Evolutionary conservation across 2,888 invertebrate genomes (phyloP).

Genomic region (Drosophila melanosoma): DNA sequence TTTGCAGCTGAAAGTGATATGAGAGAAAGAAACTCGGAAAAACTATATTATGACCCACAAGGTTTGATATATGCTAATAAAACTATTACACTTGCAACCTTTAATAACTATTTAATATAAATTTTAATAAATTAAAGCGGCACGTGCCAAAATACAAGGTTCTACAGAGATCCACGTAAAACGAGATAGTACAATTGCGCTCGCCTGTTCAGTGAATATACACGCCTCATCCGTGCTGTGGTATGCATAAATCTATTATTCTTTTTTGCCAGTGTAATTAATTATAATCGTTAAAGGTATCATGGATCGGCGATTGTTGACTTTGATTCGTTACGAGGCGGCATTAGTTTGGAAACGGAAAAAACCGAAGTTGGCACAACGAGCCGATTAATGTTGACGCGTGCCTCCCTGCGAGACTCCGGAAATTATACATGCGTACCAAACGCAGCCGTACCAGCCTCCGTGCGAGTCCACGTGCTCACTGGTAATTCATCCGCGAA

Average conservation of each 20-base stretch:
- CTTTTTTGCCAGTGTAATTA: background rate
- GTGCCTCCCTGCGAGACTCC: slow-evolving; percentile 93
- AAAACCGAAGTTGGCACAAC: slow-evolving; percentile 94
- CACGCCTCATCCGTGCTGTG: slow-evolving; percentile 91
- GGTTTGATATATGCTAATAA: slow-evolving; percentile 64
- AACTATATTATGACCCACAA: slow-evolving; percentile 82
- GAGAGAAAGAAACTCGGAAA: slow-evolving; percentile 79
- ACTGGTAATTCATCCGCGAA: slow-evolving; percentile 88
- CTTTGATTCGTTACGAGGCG: slow-evolving; percentile 93
- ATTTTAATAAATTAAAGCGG: slow-evolving; percentile 86
- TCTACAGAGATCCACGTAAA: slow-evolving; percentile 95
- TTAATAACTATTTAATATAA: background rate
- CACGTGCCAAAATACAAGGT: slow-evolving; percentile 93
- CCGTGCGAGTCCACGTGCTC: slow-evolving; percentile 93
- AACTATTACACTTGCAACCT: background rate
- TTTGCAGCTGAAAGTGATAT: slow-evolving; percentile 82
- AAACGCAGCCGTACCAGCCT: slow-evolving; percentile 92
- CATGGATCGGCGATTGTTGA: slow-evolving; percentile 93
- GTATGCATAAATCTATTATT: slow-evolving; percentile 83
- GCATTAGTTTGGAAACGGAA: slow-evolving; percentile 95
- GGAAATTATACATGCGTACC: slow-evolving; percentile 97
- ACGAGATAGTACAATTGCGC: slow-evolving; percentile 95
- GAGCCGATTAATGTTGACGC: slow-evolving; percentile 93
- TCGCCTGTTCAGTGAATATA: slow-evolving; percentile 94
- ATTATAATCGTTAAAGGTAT: slow-evolving; percentile 86